Base-by-base conservation (phyloP, 2,888 invertebrate species). In the Macrophya annulata region DNA sequence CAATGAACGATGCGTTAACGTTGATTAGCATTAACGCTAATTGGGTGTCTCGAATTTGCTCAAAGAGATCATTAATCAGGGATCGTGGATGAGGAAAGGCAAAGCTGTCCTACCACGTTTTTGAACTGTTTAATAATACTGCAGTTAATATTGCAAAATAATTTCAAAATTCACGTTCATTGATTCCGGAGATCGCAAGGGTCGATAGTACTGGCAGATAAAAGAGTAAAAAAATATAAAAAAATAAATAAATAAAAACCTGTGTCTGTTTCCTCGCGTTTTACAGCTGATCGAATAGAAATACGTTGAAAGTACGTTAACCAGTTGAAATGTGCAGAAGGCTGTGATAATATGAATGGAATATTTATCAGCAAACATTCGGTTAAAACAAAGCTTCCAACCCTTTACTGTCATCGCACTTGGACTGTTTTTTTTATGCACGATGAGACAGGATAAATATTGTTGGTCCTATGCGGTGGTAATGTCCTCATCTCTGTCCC, bases 11-110 rank as follows among this genome's bases (percentile, higher is more conserved):
- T 43, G 43, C 81, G 59, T 81, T 81, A 62, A 81, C 62, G 37
- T 43, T 81, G 43, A 81, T 81, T 59, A 62, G 43, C 37, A 81
- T 81, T 81, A 77, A 21, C 81, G 59, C 43, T 81, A 81, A 81
- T 81, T 81, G 81, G 40, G 81, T 43, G 62, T 81, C 81, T 62
- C 81, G 62, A 40, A 37, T 62, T 17, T 21, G 43, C 59, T 81
- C 59, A 81, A 81, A 81, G 81, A 40, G 81, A 81, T 81, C 59
- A 81, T 62, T 81, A 43, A 81, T 81, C 81, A 81, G 81, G 15
- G 55, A 55, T 55, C 45, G 17, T 37, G 37, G 9, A 51, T 21
- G 4, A n/a, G 40, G 37, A 15, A 31, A 37, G 55, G 51, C 10
- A 77, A n/a, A 31, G 17, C 8, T 31, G 21, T 21, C 31, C 31